A percentile compares a stretch with the other conserved stretches of the same genome.
Conservation (phyloP, 2,888 invertebrate genomes). For the Auanema sp. region DNA sequence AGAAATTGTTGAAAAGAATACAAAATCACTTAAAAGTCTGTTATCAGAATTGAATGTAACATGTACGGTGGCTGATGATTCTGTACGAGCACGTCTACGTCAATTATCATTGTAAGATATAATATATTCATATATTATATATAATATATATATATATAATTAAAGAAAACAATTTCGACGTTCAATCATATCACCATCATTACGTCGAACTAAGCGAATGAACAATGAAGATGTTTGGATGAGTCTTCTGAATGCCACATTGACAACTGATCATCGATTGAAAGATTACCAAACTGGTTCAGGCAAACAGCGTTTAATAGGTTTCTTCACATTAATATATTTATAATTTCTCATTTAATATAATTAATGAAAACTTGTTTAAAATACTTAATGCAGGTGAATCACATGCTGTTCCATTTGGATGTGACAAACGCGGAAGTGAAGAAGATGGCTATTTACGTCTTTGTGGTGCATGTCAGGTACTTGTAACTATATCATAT, state of each 20-base stretch:
- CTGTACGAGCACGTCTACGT: slow-evolving; percentile 44
- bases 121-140: slow-evolving; percentile 1
- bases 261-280: too few relatives aligned
- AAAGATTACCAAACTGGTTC: too few relatives aligned
- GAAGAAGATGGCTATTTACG: slow-evolving; percentile 63
- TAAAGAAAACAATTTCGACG: slow-evolving; percentile 50
- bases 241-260: too few relatives aligned
- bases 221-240: slow-evolving; percentile 30
- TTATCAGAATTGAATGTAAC: slow-evolving; percentile 59
- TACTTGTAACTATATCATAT: slow-evolving; percentile 4
- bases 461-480: slow-evolving; percentile 62
- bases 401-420: slow-evolving; percentile 63
- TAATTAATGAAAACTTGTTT: not conserved
- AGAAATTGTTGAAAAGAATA: slow-evolving; percentile 58
- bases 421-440: slow-evolving; percentile 62
- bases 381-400: slow-evolving; percentile 45
- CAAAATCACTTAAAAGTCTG: slow-evolving; percentile 60
- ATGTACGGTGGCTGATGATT: slow-evolving; percentile 55
- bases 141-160: not conserved
- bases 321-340: not conserved
- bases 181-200: slow-evolving; percentile 54
- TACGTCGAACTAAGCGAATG: slow-evolving; percentile 36
- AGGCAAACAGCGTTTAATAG: too few relatives aligned
- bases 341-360: not conserved
- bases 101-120: slow-evolving; percentile 55